Evolutionary conservation across 2,113 vertebrate species (phyloP), one percentile per base, ranked within the genome.

Genomic region (Carassius auratus): DNA sequence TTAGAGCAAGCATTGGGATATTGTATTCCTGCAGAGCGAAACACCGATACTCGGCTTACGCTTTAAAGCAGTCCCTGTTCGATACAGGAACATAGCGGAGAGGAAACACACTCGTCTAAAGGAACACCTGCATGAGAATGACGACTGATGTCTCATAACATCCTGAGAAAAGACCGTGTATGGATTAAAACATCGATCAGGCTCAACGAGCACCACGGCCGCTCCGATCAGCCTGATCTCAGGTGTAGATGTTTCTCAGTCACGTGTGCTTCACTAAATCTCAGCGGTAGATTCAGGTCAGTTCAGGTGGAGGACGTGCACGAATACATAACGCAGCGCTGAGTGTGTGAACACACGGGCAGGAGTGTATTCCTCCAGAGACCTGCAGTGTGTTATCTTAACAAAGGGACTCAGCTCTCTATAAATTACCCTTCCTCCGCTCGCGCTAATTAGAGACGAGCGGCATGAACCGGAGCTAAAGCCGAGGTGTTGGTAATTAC

Each of bases 371-470:
- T 74, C 59, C 87, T 84, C 86, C 75, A 71, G 83, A 89, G 87
- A 57, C n/a, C 76, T 42, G 73, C 59, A 50, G 87, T 42, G 87
- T 88, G 64, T 86, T 88, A 86, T 88, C 78, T 55, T 84, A 84
- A 90, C 89, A 88, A 88, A 88, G 64, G 88, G 85, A 85, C 86
- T 88, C 73, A 76, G 87, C 86, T 83, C 86, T 87, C 85, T 83
- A 87, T 91, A 89, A 89, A 90, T 88, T 88, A 90, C 89, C 90
- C 87, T 89, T 48, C 83, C 89, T 77, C 87, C 85, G 77, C 78
- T 74, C 38, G 75, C 55, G 62, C 90, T 90, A 90, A 90, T 90
- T 88, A 91, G 76, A 87, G 84, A 86, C 82, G 75, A 79, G 84
- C 74, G 77, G 61, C 87, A 88, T 87, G 84, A 69, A 52, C 64